A percentile compares a stretch with the other conserved stretches of the same genome.
phyloP scores from a whole-genome alignment of 2,797 vertebrate species.

The Phyllotis vaccarum region DNA sequence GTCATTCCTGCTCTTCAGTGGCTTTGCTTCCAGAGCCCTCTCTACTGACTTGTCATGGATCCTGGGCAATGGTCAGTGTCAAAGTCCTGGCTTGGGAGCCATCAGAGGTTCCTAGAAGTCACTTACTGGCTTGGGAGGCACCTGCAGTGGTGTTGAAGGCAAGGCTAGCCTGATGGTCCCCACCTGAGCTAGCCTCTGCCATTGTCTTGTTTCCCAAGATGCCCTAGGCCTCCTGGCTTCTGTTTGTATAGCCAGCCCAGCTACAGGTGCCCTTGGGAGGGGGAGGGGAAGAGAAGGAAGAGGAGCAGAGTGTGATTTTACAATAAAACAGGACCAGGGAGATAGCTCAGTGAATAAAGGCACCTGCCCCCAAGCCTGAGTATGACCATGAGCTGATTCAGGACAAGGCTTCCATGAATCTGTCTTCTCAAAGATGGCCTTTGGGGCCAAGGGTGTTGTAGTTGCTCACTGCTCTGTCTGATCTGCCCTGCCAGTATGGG shows the following conservation, averaged over 20 bases:
- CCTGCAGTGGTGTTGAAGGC: background rate
- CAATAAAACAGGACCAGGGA: background rate
- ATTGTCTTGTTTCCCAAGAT: background rate
- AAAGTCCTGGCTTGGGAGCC: background rate
- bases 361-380: background rate
- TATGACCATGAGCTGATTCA: too few relatives aligned
- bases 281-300: background rate
- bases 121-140: background rate
- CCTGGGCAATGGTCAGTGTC: background rate
- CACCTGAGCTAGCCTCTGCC: background rate
- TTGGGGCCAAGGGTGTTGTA: too few relatives aligned
- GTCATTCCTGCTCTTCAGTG: background rate
- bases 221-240: background rate
- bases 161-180: background rate
- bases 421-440: background rate
- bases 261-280: too few relatives aligned
- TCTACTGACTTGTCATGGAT: background rate
- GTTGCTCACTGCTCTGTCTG: fast-evolving
- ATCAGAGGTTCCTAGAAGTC: background rate
- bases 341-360: background rate
- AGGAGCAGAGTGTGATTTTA: background rate
- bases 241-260: background rate
- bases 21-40: background rate
- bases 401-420: background rate
- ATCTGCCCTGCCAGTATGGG: background rate